Base-by-base conservation (phyloP, 2,888 invertebrate species). In the Dexiosoma caninum region DNA sequence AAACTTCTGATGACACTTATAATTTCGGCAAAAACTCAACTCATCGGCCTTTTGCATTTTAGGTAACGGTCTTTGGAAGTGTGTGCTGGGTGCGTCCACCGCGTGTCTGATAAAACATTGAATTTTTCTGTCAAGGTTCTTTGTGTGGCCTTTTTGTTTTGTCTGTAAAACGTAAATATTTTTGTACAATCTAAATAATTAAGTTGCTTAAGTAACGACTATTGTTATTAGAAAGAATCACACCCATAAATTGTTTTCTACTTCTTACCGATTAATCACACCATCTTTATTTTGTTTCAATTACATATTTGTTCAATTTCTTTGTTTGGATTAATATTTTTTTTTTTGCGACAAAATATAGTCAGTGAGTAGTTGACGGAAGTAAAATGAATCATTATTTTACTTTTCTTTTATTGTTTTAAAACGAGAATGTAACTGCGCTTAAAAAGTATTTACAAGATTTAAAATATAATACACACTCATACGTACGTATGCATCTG, bases 341-440 rank as follows among this genome's bases (percentile, higher is more conserved):
- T 40, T 46, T 46, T 5, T 5, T 5, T 9, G 32, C 10, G 35
- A 37, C 49, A 49, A 23, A 37, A 12, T 23, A 66, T 7, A 51
- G 37, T 14, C 51, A 66, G 23, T 59, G 32, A 49, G 46, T 70
- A 59, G 64, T 57, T 57, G 57, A 55, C 77, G 77, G 77, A 77
- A 77, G 55, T 77, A 30, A 42, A 77, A 77, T 77, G 77, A 77
- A 49, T 77, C 77, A 77, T 70, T 70, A 21, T 6, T 23, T 46
- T 51, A 66, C 10, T 46, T 55, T 46, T 27, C 21, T 49, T 66
- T 49, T 23, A 59, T 67, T 67, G 46, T 49, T 75, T 30, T 51
- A 19, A 32, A 66, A 42, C 35, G 21, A 23, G 27, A 60, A 40
- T 12, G 2, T 42, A 27, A 42, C 0, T 30, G 19, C 40, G 12